phyloP scores from a whole-genome alignment of 2,797 vertebrate genomes.

The Crypturellus tataupa region DNA sequence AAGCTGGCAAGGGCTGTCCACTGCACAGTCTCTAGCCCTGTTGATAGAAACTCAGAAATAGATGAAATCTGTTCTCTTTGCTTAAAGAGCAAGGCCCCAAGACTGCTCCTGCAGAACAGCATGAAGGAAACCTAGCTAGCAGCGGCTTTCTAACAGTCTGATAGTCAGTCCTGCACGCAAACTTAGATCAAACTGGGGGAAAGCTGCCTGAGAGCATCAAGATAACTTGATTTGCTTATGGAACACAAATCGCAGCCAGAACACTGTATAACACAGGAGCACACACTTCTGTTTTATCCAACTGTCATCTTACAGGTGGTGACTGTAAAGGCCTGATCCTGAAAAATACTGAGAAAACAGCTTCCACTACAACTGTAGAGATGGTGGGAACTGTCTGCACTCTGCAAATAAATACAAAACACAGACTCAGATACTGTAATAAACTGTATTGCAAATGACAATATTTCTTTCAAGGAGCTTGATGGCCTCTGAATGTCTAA shows the following conservation, averaged over 20 bases:
- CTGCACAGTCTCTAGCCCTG: not conserved
- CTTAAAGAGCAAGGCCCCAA: not conserved
- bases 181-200: not conserved
- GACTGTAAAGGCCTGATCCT: not conserved
- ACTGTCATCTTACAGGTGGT: not conserved
- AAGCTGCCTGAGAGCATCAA: not conserved
- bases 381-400: not conserved
- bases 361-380: not conserved
- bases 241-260: not conserved
- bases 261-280: not conserved
- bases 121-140: not conserved
- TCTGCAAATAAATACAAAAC: not conserved
- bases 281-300: not conserved
- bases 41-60: not conserved
- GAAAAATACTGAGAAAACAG: not conserved
- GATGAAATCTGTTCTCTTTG: not conserved
- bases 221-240: not conserved
- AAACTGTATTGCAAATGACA: not conserved
- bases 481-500: not conserved
- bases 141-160: not conserved
- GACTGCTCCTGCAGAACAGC: not conserved
- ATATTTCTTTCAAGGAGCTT: not conserved
- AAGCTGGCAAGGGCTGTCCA: not conserved
- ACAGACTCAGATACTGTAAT: not conserved
- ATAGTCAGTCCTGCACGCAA: not conserved